These are phyloP conservation scores for Psephotus haematonotus DNA, from an alignment of 2,113 vertebrate genomes.

Conservation along the genomic window DNA sequence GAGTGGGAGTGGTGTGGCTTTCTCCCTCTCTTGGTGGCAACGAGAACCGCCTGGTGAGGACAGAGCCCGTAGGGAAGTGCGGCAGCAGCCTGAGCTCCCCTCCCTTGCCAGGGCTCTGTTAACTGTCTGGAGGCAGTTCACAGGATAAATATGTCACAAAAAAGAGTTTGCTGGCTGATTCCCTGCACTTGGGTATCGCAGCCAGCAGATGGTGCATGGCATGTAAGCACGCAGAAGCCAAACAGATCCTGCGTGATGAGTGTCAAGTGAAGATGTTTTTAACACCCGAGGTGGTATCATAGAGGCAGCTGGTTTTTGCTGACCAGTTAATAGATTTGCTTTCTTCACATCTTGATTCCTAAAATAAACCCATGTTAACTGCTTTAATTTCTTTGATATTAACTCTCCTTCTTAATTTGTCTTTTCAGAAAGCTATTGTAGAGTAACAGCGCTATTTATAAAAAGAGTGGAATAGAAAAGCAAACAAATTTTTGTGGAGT, in stretches of 20 bases:
- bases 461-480: neutral
- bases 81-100: accelerated
- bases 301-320: neutral
- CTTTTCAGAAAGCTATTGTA: neutral
- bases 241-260: neutral
- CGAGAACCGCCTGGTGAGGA: accelerated
- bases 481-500: neutral
- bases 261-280: neutral
- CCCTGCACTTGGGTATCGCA: neutral
- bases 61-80: neutral
- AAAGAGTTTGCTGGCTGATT: neutral
- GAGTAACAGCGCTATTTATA: neutral
- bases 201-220: neutral
- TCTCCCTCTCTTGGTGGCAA: neutral
- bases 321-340: neutral
- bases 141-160: neutral
- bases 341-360: neutral
- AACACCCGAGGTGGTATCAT: neutral
- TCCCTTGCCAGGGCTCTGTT: neutral
- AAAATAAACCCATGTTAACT: neutral
- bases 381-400: neutral
- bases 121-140: neutral
- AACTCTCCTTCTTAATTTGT: neutral
- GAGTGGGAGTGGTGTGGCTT: accelerated
- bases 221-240: neutral